A percentile compares a stretch with the other conserved stretches of the same genome.
phyloP scores from a whole-genome alignment of 2,113 vertebrate species.

The Aleadryas rufinucha region DNA sequence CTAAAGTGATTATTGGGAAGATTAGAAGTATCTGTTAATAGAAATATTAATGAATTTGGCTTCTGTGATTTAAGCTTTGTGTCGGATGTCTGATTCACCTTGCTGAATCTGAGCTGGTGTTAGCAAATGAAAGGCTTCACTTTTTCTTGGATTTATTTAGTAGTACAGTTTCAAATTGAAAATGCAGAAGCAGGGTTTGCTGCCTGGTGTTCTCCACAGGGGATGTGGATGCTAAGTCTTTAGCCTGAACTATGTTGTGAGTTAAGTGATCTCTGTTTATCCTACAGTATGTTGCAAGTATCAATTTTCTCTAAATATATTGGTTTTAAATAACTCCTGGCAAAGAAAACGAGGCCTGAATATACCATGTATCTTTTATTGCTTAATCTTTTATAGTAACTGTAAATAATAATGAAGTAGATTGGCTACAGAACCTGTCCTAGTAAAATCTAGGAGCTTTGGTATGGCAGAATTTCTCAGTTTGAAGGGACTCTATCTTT shows the following conservation, averaged over 20 bases:
- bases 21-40: not conserved
- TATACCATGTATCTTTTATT: not conserved
- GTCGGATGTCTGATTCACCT: not conserved
- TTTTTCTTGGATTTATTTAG: not conserved
- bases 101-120: not conserved
- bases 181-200: not conserved
- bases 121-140: not conserved
- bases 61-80: conserved; percentile 5
- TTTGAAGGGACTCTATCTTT: conserved; percentile 77
- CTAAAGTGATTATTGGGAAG: conserved; percentile 42
- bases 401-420: not conserved
- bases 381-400: conserved; percentile 33
- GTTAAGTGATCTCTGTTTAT: not conserved
- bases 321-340: conserved; percentile 23
- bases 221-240: not conserved
- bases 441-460: conserved; percentile 55
- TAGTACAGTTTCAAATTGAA: not conserved
- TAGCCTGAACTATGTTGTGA: not conserved
- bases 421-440: conserved; percentile 20
- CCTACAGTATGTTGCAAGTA: not conserved
- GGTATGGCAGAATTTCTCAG: conserved; percentile 73
- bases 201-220: not conserved
- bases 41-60: not conserved
- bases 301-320: not conserved
- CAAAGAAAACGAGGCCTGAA: conserved; percentile 5